A percentile compares a stretch with the other conserved stretches of the same genome.
Conservation (phyloP, 2,888 invertebrate genomes). For the Drosophila borborema region DNA sequence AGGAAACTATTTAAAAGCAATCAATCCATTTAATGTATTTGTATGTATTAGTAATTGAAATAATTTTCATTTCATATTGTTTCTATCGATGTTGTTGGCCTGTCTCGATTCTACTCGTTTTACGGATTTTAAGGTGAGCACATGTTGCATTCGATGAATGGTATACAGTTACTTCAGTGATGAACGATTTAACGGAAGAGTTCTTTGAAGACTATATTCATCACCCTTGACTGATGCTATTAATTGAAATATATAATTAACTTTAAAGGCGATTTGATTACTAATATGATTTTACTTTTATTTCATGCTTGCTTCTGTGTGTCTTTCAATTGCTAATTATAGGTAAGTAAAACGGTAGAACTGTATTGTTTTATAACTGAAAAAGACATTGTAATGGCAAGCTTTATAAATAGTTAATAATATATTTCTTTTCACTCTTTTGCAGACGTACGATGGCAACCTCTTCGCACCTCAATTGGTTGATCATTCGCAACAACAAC, state of each 20-base stretch:
- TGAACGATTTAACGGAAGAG: slow-evolving; percentile 83
- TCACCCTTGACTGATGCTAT: slow-evolving; percentile 83
- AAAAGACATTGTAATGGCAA: not conserved
- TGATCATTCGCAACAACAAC: slow-evolving; percentile 85
- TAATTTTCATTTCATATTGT: slow-evolving; percentile 44
- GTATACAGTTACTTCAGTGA: slow-evolving; percentile 60
- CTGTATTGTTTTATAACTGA: too few species aligned
- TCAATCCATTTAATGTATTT: not conserved
- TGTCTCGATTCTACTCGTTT: not conserved
- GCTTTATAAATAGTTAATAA: not conserved
- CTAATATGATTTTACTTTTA: slow-evolving; percentile 26
- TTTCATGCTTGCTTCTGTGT: slow-evolving; percentile 33
- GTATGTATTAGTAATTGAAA: slow-evolving; percentile 16
- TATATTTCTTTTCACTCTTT: not conserved
- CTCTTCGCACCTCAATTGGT: slow-evolving; percentile 85
- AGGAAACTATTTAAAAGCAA: slow-evolving; percentile 30
- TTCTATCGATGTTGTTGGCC: slow-evolving; percentile 33
- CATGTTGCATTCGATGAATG: slow-evolving; percentile 7
- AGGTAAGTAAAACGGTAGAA: slow-evolving; percentile 35
- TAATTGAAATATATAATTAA: not conserved
- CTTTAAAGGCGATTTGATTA: not conserved
- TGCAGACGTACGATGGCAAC: slow-evolving; percentile 84
- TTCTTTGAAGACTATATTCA: slow-evolving; percentile 85
- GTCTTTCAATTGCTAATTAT: slow-evolving; percentile 3
- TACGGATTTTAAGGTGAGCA: slow-evolving; percentile 51